Percentiles rank a stretch among this genome's conserved stretches.
phyloP scores from a whole-genome alignment of 1,140 invertebrate genomes.

The Habropoda laboriosa region DNA sequence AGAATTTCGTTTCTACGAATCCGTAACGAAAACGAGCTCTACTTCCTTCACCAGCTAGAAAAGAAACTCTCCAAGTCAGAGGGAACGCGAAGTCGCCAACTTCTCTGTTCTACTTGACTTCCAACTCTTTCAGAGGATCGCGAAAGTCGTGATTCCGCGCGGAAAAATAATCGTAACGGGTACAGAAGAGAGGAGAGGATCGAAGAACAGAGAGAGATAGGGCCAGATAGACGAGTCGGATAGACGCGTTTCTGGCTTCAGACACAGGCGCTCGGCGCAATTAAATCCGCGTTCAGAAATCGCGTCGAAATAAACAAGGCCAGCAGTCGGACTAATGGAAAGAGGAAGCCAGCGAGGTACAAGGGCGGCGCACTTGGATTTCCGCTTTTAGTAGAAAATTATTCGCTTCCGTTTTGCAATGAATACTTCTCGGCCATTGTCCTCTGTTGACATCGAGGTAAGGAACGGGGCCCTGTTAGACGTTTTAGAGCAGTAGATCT shows the following conservation, averaged over 20 bases:
- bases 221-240: background rate
- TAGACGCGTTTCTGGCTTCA: background rate
- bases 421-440: constrained; percentile 29
- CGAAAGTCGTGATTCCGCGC: background rate
- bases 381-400: constrained; percentile 40
- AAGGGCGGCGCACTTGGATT: constrained; percentile 32
- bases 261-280: background rate
- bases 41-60: no score
- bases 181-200: background rate
- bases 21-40: no score
- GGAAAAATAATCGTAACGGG: constrained; percentile 13
- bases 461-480: constrained; percentile 26
- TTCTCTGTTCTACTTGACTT: no score
- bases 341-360: constrained; percentile 3
- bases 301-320: constrained; percentile 36
- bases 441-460: constrained; percentile 23
- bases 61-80: no score
- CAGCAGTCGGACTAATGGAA: constrained; percentile 24
- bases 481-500: constrained; percentile 4
- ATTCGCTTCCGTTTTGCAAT: constrained; percentile 23
- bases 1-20: background rate
- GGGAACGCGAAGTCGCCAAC: no score
- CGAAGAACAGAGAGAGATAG: no score
- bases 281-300: constrained; percentile 37
- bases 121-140: background rate